Conservation (phyloP, 1,140 invertebrate genomes). For the Amyelois transitella region DNA sequence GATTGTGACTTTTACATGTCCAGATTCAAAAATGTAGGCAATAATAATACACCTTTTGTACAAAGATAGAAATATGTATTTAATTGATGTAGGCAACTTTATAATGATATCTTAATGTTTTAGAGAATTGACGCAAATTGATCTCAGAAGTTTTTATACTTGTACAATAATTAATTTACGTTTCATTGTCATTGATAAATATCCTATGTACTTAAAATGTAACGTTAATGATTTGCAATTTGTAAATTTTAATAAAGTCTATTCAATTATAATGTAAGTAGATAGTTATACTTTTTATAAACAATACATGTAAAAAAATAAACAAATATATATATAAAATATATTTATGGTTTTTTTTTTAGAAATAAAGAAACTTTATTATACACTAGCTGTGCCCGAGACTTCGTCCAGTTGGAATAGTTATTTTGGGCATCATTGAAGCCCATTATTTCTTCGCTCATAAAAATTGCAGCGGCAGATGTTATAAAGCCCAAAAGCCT, state of each 20-base stretch:
- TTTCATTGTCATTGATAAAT: neutral
- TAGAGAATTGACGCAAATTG: neutral
- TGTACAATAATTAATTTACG: slow-evolving; percentile 2
- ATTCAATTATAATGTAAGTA: neutral
- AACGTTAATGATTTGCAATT: neutral
- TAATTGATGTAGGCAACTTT: neutral
- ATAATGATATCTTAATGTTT: neutral
- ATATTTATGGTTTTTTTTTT: neutral
- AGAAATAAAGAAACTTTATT: slow-evolving; percentile 4
- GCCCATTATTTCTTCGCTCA: no score
- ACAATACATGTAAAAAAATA: neutral
- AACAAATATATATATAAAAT: neutral
- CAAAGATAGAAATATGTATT: neutral
- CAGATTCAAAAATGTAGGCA: slow-evolving; percentile 76
- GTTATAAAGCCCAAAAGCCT: no score
- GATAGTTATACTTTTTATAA: neutral
- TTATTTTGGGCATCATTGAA: no score
- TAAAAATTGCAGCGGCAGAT: no score
- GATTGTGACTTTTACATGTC: slow-evolving; percentile 96
- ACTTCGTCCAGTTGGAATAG: no score
- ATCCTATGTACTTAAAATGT: neutral
- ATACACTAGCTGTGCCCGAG: neutral
- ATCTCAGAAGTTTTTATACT: neutral
- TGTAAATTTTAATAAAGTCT: neutral
- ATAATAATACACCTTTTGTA: neutral